These are phyloP conservation scores for Phyllotreta cruciferae DNA, from an alignment of 2,888 invertebrate species.

Conservation along the genomic window DNA sequence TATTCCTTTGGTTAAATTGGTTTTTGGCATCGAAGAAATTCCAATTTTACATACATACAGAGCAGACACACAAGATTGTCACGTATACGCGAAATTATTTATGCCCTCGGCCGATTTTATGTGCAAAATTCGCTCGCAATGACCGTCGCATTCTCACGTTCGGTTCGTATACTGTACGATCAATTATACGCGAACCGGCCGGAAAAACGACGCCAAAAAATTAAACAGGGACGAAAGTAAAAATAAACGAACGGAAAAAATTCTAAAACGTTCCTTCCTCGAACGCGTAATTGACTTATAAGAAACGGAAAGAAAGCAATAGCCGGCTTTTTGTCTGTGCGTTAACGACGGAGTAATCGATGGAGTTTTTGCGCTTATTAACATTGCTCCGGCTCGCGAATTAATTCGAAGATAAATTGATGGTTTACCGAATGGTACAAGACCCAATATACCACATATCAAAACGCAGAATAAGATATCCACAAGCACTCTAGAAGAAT, in stretches of 20 bases:
- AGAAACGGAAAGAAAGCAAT: constrained; percentile 36
- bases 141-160: constrained; percentile 44
- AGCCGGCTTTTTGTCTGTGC: constrained; percentile 32
- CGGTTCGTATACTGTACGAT: constrained; percentile 30
- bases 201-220: constrained; percentile 32
- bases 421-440: neutral
- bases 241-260: constrained; percentile 14
- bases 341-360: constrained; percentile 32
- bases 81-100: constrained; percentile 40
- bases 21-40: constrained; percentile 9
- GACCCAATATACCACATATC: no score
- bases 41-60: constrained; percentile 46
- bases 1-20: no score
- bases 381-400: constrained; percentile 25
- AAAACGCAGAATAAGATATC: no score
- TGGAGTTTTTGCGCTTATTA: constrained; percentile 27
- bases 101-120: constrained; percentile 42
- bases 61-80: constrained; percentile 32
- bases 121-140: constrained; percentile 42
- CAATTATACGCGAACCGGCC: constrained; percentile 37
- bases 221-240: neutral
- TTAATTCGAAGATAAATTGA: constrained; percentile 15
- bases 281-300: constrained; percentile 37
- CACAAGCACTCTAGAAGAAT: no score
- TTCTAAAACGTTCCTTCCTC: constrained; percentile 31